Evolutionary conservation across 2,888 invertebrate species (phyloP).

Genomic region (Onchidella celtica): DNA sequence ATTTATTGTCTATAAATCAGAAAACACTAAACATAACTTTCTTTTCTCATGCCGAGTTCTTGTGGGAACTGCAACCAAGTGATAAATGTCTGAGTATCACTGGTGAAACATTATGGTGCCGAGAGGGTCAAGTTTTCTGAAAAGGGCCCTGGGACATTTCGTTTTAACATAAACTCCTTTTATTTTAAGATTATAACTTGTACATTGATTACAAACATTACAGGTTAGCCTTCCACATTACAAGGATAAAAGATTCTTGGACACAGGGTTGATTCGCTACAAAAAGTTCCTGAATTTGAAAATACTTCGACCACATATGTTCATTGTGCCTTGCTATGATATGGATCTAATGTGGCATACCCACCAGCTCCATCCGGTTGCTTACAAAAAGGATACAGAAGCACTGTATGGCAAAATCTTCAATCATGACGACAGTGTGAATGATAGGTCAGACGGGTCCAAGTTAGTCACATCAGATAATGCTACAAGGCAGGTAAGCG

Average conservation of each 20-base stretch:
- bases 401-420: conserved; percentile 72
- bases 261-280: conserved; percentile 78
- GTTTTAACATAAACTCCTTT: too few relatives aligned
- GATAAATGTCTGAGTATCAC: too few relatives aligned
- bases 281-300: conserved; percentile 80
- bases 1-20: too few relatives aligned
- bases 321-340: conserved; percentile 82
- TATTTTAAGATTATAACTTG: too few relatives aligned
- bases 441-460: conserved; percentile 80
- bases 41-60: too few relatives aligned
- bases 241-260: conserved; percentile 79
- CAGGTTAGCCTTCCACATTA: conserved; percentile 82
- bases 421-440: conserved; percentile 81
- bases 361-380: conserved; percentile 79
- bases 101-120: too few relatives aligned
- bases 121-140: too few relatives aligned
- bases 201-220: too few relatives aligned
- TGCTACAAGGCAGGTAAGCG: conserved; percentile 76
- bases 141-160: too few relatives aligned
- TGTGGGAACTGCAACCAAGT: too few relatives aligned
- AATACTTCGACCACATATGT: conserved; percentile 78
- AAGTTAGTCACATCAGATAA: conserved; percentile 79
- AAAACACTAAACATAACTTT: too few relatives aligned
- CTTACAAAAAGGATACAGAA: conserved; percentile 70
- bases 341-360: conserved; percentile 82